A percentile compares a stretch with the other conserved stretches of the same genome.
Conservation (phyloP, 2,797 vertebrate species). For the Smutsia temminckii region DNA sequence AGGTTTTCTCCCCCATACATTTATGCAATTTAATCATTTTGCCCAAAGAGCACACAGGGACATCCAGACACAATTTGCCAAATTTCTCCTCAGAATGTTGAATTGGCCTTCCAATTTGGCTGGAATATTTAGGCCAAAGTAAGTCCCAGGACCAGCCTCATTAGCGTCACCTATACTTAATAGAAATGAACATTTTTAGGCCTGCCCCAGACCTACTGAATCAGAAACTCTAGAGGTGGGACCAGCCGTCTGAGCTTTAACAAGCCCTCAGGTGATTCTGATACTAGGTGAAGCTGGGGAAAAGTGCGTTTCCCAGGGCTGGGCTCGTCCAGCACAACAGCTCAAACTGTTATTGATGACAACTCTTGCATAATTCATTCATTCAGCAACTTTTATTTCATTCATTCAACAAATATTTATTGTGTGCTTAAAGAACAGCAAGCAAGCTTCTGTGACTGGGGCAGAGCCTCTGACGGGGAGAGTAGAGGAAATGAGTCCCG, state of each 20-base stretch:
- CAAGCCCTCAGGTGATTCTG: background rate
- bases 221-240: background rate
- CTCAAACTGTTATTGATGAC: background rate
- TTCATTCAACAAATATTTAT: background rate
- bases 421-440: background rate
- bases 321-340: background rate
- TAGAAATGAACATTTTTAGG: background rate
- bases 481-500: background rate
- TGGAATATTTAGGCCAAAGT: background rate
- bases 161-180: background rate
- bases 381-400: background rate
- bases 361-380: background rate
- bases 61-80: background rate
- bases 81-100: background rate
- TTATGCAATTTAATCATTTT: slow-evolving; percentile 4
- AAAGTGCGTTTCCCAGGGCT: background rate
- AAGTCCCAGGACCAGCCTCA: background rate
- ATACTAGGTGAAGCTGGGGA: background rate
- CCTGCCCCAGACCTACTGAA: background rate
- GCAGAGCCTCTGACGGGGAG: background rate
- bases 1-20: background rate
- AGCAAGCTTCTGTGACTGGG: background rate
- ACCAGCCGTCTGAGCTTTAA: background rate
- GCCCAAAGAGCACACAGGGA: background rate
- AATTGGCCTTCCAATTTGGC: background rate